Evolutionary conservation across 2,113 vertebrate species (phyloP).

Genomic region (Pholis gunnellus): DNA sequence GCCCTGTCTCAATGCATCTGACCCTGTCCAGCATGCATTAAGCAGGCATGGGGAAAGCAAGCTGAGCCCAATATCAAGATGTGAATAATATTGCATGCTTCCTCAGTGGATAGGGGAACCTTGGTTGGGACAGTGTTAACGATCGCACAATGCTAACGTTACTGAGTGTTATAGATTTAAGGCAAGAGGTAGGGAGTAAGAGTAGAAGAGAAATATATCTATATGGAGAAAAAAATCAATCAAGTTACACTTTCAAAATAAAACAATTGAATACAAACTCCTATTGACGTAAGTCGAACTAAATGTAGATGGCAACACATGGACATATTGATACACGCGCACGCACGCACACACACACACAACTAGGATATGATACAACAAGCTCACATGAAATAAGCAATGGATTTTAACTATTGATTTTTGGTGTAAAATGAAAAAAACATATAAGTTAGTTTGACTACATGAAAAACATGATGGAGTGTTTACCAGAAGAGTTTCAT

Average conservation of each 20-base stretch:
- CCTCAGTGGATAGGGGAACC: conserved; percentile 80
- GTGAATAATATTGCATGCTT: conserved; percentile 81
- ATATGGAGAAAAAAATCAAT: conserved; percentile 70
- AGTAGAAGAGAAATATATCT: conserved; percentile 43
- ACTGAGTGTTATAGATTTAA: conserved; percentile 84
- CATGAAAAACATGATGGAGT: conserved; percentile 22
- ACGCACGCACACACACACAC: neutral
- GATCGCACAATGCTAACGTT: conserved; percentile 84
- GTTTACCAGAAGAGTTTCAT: conserved; percentile 21
- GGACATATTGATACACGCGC: neutral
- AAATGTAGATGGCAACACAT: neutral
- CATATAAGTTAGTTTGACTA: conserved; percentile 18
- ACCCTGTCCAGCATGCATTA: conserved; percentile 73
- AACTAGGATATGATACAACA: neutral
- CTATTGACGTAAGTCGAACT: neutral
- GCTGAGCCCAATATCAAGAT: conserved; percentile 74
- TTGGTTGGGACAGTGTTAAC: conserved; percentile 77
- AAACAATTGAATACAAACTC: conserved; percentile 80
- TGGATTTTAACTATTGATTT: neutral
- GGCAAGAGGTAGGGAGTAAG: conserved; percentile 53
- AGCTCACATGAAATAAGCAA: neutral
- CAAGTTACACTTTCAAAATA: conserved; percentile 75
- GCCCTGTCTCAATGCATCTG: conserved; percentile 32
- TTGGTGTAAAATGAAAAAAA: neutral
- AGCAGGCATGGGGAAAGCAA: conserved; percentile 73